A percentile compares a stretch with the other conserved stretches of the same genome.
Evolutionary conservation across 2,888 invertebrate genomes (phyloP).

Genomic region (Eutolmus rufibarbis): DNA sequence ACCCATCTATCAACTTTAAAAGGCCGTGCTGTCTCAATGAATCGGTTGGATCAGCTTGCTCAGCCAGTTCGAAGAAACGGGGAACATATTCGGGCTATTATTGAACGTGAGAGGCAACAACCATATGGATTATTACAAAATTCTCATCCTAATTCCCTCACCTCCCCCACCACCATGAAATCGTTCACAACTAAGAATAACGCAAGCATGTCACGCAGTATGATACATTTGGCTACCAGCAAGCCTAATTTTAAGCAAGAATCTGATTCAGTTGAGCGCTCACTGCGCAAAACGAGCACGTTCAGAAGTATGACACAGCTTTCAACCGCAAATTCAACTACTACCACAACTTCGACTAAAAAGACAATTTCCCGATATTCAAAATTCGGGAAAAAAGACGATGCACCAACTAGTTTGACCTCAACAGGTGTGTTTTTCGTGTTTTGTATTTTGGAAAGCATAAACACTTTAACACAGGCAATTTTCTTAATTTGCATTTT

Average conservation of each 20-base stretch:
- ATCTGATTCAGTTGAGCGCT: constrained; percentile 57
- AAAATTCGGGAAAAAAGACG: constrained; percentile 37
- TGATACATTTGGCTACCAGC: constrained; percentile 69
- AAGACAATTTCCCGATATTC: constrained; percentile 34
- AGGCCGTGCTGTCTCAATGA: constrained; percentile 94
- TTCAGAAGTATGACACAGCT: constrained; percentile 66
- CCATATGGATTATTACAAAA: constrained; percentile 49
- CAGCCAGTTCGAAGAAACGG: constrained; percentile 71
- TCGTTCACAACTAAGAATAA: constrained; percentile 52
- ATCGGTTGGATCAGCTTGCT: constrained; percentile 86
- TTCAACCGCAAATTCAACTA: constrained; percentile 59
- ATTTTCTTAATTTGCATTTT: constrained; percentile 13
- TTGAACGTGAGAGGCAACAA: constrained; percentile 61
- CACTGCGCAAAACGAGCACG: constrained; percentile 59
- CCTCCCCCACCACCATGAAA: constrained; percentile 53
- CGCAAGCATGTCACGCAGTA: constrained; percentile 71
- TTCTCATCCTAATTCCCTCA: constrained; percentile 41
- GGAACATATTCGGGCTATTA: constrained; percentile 61
- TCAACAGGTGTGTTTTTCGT: constrained; percentile 50
- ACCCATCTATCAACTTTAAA: constrained; percentile 44
- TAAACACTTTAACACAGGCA: constrained; percentile 11
- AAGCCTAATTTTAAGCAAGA: constrained; percentile 50
- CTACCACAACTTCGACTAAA: constrained; percentile 53
- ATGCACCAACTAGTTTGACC: constrained; percentile 50
- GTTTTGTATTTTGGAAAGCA: constrained; percentile 17